A percentile compares a stretch with the other conserved stretches of the same genome.
phyloP scores from a whole-genome alignment of 1,140 invertebrate species.

The Charaxes varanes region DNA sequence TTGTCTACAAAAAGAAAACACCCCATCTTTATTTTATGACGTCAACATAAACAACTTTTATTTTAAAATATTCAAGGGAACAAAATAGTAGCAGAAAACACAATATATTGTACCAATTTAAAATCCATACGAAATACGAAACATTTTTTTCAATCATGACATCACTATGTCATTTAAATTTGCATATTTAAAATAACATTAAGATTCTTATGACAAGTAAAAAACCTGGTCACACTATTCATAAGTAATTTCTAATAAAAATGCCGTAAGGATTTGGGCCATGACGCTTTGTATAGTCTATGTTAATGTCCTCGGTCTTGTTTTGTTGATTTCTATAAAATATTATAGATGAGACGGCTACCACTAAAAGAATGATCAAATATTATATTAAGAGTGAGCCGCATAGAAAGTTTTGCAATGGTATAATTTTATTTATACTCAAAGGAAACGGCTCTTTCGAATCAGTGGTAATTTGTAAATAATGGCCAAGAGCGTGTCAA shows the following conservation, averaged over 20 bases:
- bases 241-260: slow-evolving; percentile 52
- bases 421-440: too few species aligned
- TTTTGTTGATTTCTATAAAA: slow-evolving; percentile 74
- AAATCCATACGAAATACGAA: background rate
- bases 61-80: too few species aligned
- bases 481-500: too few species aligned
- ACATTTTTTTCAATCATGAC: background rate
- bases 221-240: slow-evolving; percentile 32
- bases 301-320: slow-evolving; percentile 63
- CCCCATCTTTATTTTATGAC: too few species aligned
- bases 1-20: too few species aligned
- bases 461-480: too few species aligned
- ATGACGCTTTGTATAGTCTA: slow-evolving; percentile 46
- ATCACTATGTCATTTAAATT: slow-evolving; percentile 8
- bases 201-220: slow-evolving; percentile 3
- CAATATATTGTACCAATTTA: too few species aligned
- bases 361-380: slow-evolving; percentile 70
- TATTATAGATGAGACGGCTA: slow-evolving; percentile 72
- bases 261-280: slow-evolving; percentile 44
- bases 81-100: too few species aligned
- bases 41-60: too few species aligned
- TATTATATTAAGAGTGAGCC: slow-evolving; percentile 44
- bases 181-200: slow-evolving; percentile 12
- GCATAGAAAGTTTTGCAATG: slow-evolving; percentile 33
- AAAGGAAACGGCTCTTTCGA: too few species aligned